phyloP scores from a whole-genome alignment of 2,797 vertebrate genomes.

The Molossus alvarezi region DNA sequence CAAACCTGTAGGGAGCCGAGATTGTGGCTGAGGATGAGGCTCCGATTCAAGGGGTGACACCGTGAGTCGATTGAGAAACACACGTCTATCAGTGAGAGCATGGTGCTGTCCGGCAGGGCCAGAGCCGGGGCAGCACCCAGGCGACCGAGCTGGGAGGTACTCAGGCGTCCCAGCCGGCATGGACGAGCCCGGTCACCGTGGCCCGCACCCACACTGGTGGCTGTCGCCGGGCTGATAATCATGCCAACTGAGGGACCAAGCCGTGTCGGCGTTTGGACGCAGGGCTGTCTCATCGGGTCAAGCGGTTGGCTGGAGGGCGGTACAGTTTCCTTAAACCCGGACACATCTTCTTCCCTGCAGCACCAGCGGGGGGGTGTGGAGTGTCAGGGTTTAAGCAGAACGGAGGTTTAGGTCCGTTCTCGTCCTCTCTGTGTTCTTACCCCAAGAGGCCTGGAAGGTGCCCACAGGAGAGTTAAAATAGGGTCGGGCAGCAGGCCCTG shows the following conservation, averaged over 20 bases:
- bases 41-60: background rate
- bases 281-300: background rate
- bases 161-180: background rate
- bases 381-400: background rate
- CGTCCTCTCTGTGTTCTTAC: no score
- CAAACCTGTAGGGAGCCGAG: accelerated
- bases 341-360: background rate
- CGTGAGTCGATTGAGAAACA: background rate
- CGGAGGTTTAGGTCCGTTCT: background rate
- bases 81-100: accelerated
- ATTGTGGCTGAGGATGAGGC: background rate
- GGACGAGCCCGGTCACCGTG: background rate
- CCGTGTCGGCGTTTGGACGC: background rate
- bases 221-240: background rate
- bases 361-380: background rate
- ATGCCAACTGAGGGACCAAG: accelerated
- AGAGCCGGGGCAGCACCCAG: accelerated
- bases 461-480: background rate
- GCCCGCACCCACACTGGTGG: background rate
- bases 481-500: background rate
- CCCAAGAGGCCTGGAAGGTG: background rate
- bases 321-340: background rate
- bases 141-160: background rate
- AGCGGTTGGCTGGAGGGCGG: background rate
- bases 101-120: background rate